These are phyloP conservation scores for Remorina albescens DNA, from an alignment of 2,797 vertebrate genomes.

Conservation along the genomic window DNA sequence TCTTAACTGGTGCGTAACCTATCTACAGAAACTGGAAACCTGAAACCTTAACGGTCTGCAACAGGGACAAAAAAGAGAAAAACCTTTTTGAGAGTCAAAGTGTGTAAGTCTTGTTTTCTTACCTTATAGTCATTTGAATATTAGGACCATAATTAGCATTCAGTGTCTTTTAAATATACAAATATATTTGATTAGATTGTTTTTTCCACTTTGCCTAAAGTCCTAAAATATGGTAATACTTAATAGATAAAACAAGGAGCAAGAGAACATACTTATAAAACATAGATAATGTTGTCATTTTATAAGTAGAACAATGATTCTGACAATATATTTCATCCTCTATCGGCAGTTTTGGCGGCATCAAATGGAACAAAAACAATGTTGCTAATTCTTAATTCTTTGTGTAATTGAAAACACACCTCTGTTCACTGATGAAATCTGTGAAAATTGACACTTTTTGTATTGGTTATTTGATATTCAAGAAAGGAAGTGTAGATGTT, in stretches of 20 bases:
- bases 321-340: constrained; percentile 10
- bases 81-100: constrained; percentile 14
- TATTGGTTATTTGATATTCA: constrained; percentile 61
- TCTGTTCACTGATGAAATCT: too few species aligned
- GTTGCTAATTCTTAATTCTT: not conserved
- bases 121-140: constrained; percentile 9
- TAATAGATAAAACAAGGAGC: not conserved
- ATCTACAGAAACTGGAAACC: constrained; percentile 29
- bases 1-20: constrained; percentile 50
- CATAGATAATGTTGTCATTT: not conserved
- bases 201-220: not conserved
- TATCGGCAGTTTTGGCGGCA: not conserved
- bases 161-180: not conserved
- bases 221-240: not conserved
- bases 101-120: constrained; percentile 4
- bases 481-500: constrained; percentile 48
- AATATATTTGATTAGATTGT: not conserved
- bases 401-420: too few species aligned
- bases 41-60: constrained; percentile 38
- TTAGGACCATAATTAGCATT: constrained; percentile 9
- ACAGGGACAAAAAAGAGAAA: constrained; percentile 5
- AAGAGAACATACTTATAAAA: constrained; percentile 8
- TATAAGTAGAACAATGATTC: not conserved
- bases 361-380: not conserved
- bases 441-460: constrained; percentile 47